phyloP scores from a whole-genome alignment of 1,140 invertebrate species.

The Megalonaias nervosa region DNA sequence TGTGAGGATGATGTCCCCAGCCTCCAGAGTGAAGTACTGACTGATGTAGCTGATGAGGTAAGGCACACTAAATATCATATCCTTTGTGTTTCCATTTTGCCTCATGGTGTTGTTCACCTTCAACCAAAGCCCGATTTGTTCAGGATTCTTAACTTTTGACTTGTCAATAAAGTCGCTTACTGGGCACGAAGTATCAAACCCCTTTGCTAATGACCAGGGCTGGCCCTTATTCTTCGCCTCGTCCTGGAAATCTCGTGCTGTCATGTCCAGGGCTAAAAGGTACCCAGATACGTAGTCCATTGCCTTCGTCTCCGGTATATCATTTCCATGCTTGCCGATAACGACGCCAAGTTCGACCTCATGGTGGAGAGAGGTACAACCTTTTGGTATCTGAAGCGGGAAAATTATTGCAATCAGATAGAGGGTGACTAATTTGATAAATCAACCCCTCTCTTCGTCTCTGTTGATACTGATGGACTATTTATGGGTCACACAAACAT shows the following conservation, averaged over 20 bases:
- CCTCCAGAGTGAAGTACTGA: conserved; percentile 82
- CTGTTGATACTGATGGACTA: too few species aligned
- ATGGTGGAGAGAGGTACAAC: conserved; percentile 77
- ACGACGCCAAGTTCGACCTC: conserved; percentile 87
- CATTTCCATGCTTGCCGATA: conserved; percentile 76
- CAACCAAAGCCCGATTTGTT: conserved; percentile 78
- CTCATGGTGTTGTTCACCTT: conserved; percentile 68
- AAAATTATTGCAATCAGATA: too few species aligned
- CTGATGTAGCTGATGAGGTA: conserved; percentile 81
- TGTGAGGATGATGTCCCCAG: conserved; percentile 84
- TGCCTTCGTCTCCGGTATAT: conserved; percentile 77
- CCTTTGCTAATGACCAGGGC: conserved; percentile 86
- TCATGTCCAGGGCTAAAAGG: conserved; percentile 84
- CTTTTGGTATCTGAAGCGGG: conserved; percentile 55
- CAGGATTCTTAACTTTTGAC: conserved; percentile 77
- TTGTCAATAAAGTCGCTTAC: conserved; percentile 80
- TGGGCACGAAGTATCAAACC: conserved; percentile 87
- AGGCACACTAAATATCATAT: conserved; percentile 82
- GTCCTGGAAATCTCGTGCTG: conserved; percentile 75
- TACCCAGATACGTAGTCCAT: conserved; percentile 82
- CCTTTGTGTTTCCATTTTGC: conserved; percentile 76
- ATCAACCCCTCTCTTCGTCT: too few species aligned
- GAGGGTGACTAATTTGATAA: too few species aligned
- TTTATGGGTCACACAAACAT: too few species aligned
- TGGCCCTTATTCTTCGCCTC: conserved; percentile 78